Conservation (phyloP, 2,888 invertebrate genomes). For the Xestia rhomboidea region DNA sequence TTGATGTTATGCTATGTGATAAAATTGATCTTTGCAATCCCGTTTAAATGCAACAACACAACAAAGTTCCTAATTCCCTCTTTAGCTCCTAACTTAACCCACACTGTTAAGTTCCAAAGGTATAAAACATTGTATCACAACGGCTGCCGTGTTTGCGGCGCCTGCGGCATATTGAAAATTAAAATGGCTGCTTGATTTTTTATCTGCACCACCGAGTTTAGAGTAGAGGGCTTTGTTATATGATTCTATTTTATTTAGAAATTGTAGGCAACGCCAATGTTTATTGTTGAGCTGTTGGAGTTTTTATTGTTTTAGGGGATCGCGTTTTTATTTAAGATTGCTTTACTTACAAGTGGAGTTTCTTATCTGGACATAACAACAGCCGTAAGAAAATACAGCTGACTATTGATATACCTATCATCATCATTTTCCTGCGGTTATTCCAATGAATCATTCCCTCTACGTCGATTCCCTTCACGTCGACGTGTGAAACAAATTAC, state of each 20-base stretch:
- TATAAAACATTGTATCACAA: constrained; percentile 82
- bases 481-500: no score
- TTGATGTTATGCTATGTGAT: background rate
- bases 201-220: constrained; percentile 80
- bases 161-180: constrained; percentile 88
- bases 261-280: constrained; percentile 34
- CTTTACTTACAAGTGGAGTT: background rate
- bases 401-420: background rate
- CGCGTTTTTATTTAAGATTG: background rate
- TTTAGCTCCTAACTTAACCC: constrained; percentile 64
- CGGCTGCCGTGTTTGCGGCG: constrained; percentile 80
- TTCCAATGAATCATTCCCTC: no score
- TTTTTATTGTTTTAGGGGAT: constrained; percentile 3
- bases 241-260: constrained; percentile 60
- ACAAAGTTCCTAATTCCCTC: background rate
- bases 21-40: background rate
- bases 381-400: background rate
- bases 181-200: constrained; percentile 84
- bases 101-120: constrained; percentile 72
- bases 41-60: no score
- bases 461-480: no score
- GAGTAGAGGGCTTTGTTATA: constrained; percentile 76
- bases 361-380: background rate
- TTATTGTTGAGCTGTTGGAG: constrained; percentile 18
- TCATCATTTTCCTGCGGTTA: background rate